Evolutionary conservation across 2,113 vertebrate genomes (phyloP).

Genomic region (Platycercus adscitus): DNA sequence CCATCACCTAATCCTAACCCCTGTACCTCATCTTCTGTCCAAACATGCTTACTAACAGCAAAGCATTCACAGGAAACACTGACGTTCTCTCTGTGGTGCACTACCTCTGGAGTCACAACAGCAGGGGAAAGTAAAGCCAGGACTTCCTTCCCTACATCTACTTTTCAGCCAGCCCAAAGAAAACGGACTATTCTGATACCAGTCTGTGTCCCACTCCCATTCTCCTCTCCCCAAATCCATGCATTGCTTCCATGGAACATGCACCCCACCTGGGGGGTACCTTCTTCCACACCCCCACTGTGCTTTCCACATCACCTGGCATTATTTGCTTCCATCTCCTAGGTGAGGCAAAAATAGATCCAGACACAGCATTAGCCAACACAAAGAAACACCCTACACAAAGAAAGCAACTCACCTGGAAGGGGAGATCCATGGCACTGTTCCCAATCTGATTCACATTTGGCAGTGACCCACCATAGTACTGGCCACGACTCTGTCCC

Average conservation of each 20-base stretch:
- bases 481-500: constrained; percentile 97
- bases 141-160: background rate
- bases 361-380: background rate
- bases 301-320: background rate
- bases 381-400: background rate
- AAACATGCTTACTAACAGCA: background rate
- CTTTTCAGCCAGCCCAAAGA: background rate
- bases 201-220: background rate
- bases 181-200: background rate
- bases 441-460: constrained; percentile 99
- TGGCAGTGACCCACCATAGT: constrained; percentile 97
- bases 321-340: background rate
- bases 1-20: too few species aligned
- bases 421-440: constrained; percentile 94
- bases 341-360: background rate
- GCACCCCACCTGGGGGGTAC: background rate
- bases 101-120: background rate
- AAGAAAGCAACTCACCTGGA: constrained; percentile 87
- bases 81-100: background rate
- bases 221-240: background rate
- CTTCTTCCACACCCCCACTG: background rate
- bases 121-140: background rate
- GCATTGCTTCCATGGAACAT: background rate
- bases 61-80: background rate
- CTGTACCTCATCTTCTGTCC: background rate